Evolutionary conservation across 2,113 vertebrate genomes (phyloP).

Genomic region (Tinamus guttatus): DNA sequence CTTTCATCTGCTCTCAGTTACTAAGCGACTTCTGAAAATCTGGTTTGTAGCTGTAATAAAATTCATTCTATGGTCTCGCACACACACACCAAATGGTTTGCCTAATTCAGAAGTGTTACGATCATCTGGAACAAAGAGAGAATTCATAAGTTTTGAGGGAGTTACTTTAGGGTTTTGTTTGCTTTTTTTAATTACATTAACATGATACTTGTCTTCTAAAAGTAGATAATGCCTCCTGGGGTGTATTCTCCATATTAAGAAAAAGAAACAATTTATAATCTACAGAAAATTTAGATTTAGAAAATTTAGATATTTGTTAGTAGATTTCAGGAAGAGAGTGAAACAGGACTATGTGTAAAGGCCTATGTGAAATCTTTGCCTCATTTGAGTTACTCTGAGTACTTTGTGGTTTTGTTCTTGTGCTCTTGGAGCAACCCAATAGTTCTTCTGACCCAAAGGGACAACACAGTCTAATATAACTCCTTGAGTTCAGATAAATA

Average conservation of each 20-base stretch:
- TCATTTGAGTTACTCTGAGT: not conserved
- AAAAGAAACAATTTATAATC: not conserved
- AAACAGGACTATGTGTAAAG: not conserved
- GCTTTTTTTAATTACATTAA: not conserved
- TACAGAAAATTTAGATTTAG: not conserved
- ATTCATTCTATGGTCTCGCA: slow-evolving; percentile 51
- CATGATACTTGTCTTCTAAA: not conserved
- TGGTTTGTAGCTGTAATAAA: slow-evolving; percentile 70
- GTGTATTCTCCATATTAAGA: not conserved
- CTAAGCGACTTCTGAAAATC: slow-evolving; percentile 59
- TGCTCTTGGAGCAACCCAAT: not conserved
- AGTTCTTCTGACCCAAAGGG: not conserved
- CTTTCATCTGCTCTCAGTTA: slow-evolving; percentile 64
- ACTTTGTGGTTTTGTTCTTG: not conserved
- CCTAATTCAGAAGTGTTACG: not conserved
- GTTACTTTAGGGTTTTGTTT: too few species aligned
- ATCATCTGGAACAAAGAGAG: slow-evolving; percentile 22
- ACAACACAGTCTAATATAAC: not conserved
- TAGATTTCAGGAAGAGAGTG: not conserved
- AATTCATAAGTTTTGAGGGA: not conserved
- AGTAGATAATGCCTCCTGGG: not conserved
- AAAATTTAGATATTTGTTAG: not conserved
- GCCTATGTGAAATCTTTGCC: not conserved
- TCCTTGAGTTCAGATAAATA: not conserved
- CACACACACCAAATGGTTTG: slow-evolving; percentile 48